Evolutionary conservation across 1,140 invertebrate species (phyloP).

Genomic region (Sarcophaga peregrina): DNA sequence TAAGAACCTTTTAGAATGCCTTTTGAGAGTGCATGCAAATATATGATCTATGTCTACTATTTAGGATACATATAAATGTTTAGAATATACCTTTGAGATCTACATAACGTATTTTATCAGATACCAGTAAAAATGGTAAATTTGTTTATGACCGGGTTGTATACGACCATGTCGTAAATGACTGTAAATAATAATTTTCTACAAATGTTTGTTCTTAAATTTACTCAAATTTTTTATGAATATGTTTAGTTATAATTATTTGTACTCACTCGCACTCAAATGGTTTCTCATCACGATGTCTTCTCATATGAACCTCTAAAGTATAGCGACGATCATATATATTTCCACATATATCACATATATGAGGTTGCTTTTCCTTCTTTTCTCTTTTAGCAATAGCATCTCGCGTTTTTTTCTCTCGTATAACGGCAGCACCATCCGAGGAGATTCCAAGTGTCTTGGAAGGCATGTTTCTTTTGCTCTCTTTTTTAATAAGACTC

Average conservation of each 20-base stretch:
- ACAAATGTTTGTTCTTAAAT: too few species aligned
- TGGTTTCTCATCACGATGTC: constrained; percentile 60
- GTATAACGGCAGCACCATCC: constrained; percentile 43
- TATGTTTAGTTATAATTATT: neutral
- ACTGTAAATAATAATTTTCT: too few species aligned
- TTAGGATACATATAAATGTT: too few species aligned
- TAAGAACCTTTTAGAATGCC: too few species aligned
- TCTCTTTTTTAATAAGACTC: neutral
- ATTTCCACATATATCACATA: constrained; percentile 62
- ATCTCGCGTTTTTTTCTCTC: constrained; percentile 8
- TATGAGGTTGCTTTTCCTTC: constrained; percentile 48
- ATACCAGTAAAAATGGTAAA: too few species aligned
- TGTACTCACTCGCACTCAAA: constrained; percentile 62
- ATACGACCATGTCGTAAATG: too few species aligned
- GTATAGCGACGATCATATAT: constrained; percentile 59
- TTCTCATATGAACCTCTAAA: constrained; percentile 60
- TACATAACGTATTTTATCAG: too few species aligned
- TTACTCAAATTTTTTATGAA: too few species aligned
- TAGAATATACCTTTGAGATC: too few species aligned
- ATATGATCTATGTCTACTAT: too few species aligned
- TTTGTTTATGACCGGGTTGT: neutral
- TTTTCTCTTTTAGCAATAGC: neutral
- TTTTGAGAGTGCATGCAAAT: too few species aligned
- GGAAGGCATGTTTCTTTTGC: neutral
- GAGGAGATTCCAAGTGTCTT: constrained; percentile 45